Conservation (phyloP, 2,888 invertebrate genomes). For the Molorchus minor region DNA sequence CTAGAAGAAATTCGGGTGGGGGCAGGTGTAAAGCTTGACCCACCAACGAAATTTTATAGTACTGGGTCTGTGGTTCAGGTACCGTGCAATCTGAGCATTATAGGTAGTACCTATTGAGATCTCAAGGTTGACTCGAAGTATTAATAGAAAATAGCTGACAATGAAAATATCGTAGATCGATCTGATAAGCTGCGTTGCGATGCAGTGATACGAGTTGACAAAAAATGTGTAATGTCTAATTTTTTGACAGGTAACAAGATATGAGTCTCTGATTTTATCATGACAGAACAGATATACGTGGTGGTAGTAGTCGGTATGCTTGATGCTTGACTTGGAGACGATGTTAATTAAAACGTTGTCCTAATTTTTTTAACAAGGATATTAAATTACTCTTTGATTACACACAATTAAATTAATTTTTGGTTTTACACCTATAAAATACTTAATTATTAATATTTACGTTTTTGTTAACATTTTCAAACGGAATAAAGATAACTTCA, state of each 20-base stretch:
- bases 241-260: conserved; percentile 20
- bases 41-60: conserved; percentile 39
- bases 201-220: conserved; percentile 22
- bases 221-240: conserved; percentile 24
- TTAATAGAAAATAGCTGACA: conserved; percentile 21
- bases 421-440: too few relatives aligned
- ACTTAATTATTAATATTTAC: too few relatives aligned
- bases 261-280: conserved; percentile 21
- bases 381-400: neutral
- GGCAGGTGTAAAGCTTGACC: conserved; percentile 36
- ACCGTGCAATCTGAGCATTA: conserved; percentile 9
- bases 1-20: conserved; percentile 39
- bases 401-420: too few relatives aligned
- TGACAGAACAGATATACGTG: conserved; percentile 1
- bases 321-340: conserved; percentile 2
- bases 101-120: conserved; percentile 20
- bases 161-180: conserved; percentile 19
- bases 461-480: too few relatives aligned
- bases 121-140: conserved; percentile 19
- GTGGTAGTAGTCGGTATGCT: conserved; percentile 7
- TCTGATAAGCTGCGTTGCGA: conserved; percentile 13
- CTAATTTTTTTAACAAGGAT: conserved; percentile 10
- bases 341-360: conserved; percentile 21
- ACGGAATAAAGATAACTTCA: too few relatives aligned
- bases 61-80: conserved; percentile 35